These are phyloP conservation scores for Nymphalis io DNA, from an alignment of 1,140 invertebrate species.

Conservation along the genomic window DNA sequence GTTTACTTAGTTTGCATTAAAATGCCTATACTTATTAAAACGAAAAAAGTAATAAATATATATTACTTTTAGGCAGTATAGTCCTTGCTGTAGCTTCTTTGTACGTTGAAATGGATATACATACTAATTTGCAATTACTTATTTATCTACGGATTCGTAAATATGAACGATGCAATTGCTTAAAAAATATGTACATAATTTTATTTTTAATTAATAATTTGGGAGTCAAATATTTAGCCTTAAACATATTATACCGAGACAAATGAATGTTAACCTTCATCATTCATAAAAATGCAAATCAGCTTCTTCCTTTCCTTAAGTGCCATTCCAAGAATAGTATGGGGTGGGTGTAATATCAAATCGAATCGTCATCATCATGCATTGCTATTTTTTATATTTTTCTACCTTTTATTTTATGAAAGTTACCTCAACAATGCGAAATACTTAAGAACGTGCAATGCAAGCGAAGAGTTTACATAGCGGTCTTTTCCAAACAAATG, in stretches of 20 bases:
- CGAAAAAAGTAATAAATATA: no score
- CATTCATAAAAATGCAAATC: slow-evolving; percentile 78
- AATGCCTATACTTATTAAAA: no score
- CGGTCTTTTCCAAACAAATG: not conserved
- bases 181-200: not conserved
- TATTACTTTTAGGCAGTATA: no score
- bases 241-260: slow-evolving; percentile 24
- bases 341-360: slow-evolving; percentile 65
- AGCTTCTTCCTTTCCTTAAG: slow-evolving; percentile 75
- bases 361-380: slow-evolving; percentile 37
- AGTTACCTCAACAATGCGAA: not conserved
- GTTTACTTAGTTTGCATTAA: no score
- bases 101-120: no score
- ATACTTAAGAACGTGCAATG: not conserved
- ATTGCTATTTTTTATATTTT: slow-evolving; percentile 38
- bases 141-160: no score
- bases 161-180: not conserved
- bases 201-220: not conserved
- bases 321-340: slow-evolving; percentile 71
- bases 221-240: slow-evolving; percentile 15
- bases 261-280: slow-evolving; percentile 65
- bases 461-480: not conserved
- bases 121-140: no score
- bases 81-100: no score
- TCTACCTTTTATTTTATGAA: slow-evolving; percentile 2